A percentile compares a stretch with the other conserved stretches of the same genome.
phyloP scores from a whole-genome alignment of 2,888 invertebrate species.

The Allophyes oxyacanthae region DNA sequence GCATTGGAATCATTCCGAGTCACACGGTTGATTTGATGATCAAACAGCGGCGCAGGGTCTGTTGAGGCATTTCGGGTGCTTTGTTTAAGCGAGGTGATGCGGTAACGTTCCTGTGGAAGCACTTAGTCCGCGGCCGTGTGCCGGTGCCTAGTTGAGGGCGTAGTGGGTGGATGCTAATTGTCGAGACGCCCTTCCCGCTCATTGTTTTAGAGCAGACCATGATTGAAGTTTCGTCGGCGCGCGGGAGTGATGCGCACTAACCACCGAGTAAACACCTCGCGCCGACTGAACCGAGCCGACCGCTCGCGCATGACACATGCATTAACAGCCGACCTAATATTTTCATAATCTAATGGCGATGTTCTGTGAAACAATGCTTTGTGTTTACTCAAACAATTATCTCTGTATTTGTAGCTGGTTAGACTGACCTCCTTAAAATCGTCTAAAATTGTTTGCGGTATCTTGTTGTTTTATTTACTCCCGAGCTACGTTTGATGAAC shows the following conservation, averaged over 20 bases:
- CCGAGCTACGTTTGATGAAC: constrained; percentile 60
- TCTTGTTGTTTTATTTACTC: constrained; percentile 71
- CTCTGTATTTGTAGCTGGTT: constrained; percentile 85
- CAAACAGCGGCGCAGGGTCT: constrained; percentile 62
- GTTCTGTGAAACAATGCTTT: constrained; percentile 88
- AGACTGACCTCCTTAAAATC: constrained; percentile 88
- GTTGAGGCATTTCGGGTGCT: constrained; percentile 59
- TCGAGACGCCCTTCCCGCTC: constrained; percentile 86
- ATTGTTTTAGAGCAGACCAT: constrained; percentile 89
- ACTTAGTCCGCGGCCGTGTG: constrained; percentile 74
- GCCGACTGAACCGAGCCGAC: constrained; percentile 69
- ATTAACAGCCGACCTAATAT: constrained; percentile 88
- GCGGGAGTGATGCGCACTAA: constrained; percentile 83
- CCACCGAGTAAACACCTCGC: constrained; percentile 80
- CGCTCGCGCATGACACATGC: constrained; percentile 87
- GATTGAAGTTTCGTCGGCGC: constrained; percentile 87
- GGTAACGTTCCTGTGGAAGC: constrained; percentile 76
- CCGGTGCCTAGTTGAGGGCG: constrained; percentile 80
- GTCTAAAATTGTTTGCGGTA: constrained; percentile 84
- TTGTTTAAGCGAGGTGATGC: constrained; percentile 73
- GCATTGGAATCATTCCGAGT: constrained; percentile 71
- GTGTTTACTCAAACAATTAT: constrained; percentile 86
- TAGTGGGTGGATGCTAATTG: constrained; percentile 88
- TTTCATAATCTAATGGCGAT: constrained; percentile 90
- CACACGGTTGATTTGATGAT: constrained; percentile 66